These are phyloP conservation scores for Argyrosomus regius DNA, from an alignment of 2,797 vertebrate species.

Conservation along the genomic window DNA sequence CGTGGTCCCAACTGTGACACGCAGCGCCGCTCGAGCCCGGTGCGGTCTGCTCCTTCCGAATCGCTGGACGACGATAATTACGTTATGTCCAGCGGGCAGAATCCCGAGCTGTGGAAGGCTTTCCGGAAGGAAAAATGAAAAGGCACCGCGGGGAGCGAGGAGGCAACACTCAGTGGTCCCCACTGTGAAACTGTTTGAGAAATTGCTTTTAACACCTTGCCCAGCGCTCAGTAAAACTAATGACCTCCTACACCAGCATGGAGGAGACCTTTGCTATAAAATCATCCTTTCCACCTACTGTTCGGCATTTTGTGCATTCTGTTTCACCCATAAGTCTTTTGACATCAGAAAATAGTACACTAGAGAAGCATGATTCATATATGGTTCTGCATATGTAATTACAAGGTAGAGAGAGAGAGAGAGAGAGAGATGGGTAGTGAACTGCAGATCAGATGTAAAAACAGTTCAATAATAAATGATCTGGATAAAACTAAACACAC, in stretches of 20 bases:
- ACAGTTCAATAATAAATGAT: background rate
- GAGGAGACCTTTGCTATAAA: conserved; percentile 40
- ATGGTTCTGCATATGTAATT: background rate
- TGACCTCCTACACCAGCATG: conserved; percentile 33
- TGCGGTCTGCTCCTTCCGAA: conserved; percentile 30
- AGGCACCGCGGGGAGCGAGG: conserved; percentile 36
- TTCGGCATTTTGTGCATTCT: conserved; percentile 19
- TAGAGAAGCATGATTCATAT: background rate
- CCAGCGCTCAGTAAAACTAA: conserved; percentile 47
- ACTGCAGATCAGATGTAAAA: too few species aligned
- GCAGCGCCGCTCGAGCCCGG: conserved; percentile 8
- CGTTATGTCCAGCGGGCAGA: conserved; percentile 48
- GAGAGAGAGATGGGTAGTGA: background rate
- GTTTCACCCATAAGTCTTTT: background rate
- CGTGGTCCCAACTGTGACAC: background rate
- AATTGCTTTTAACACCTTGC: conserved; percentile 65
- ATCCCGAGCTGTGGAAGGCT: conserved; percentile 29
- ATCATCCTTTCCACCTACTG: conserved; percentile 30
- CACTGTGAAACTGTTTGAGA: conserved; percentile 55
- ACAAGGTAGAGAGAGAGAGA: background rate
- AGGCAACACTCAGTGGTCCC: conserved; percentile 42
- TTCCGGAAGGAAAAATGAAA: conserved; percentile 47
- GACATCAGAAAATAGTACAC: background rate
- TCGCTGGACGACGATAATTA: conserved; percentile 54
- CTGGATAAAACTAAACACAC: background rate